Base-by-base conservation (phyloP, 1,140 invertebrate species). In the Aphelenchoides besseyi region DNA sequence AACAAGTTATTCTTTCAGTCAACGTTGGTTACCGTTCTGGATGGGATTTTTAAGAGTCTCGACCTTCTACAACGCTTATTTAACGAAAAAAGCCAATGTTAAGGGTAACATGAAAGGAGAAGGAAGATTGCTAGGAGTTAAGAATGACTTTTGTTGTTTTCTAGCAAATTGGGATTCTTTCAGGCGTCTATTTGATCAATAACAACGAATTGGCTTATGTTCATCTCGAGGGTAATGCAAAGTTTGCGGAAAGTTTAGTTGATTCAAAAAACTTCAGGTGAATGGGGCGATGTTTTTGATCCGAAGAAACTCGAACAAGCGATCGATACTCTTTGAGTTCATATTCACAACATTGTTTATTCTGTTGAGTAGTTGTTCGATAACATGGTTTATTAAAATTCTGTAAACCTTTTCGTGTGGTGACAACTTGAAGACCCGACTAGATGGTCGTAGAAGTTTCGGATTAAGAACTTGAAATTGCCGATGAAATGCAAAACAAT, bases 81-180 rank as follows among this genome's bases (percentile, higher is more conserved):
- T 33, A 35, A 66, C 76, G 3, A 69, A 69, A 16, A 69, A 79
- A 66, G 79, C 73, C 28, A 78, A 76, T 2, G 67, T 86, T 32
- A 73, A 79, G 3, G 85, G 85, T 3, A 85, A 86, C 70, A 29
- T 82, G 32, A 72, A 83, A 55, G 85, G 85, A n/a, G 85, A 86
- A 74, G 85, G 85, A 5, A 69, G 84, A 35, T 70, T 86, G 8
- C 71, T 86, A 3, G 85, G 85, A 71, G 85, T 85, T 85, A 70
- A 55, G 62, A 12, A 48, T 48, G 12, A 12, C 41, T 48, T 48
- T 48, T 23, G 41, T 48, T 48, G 12, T 16, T 48, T 48, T 23
- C 12, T 48, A n/a, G n/a, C 41, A 16, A 48, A 48, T 48, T 23
- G n/a, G n/a, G 41, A 48, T 23, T 70, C 66, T 69, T 72, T 26